Evolutionary conservation across 2,888 invertebrate genomes (phyloP).

Genomic region (Elgonia sp.): DNA sequence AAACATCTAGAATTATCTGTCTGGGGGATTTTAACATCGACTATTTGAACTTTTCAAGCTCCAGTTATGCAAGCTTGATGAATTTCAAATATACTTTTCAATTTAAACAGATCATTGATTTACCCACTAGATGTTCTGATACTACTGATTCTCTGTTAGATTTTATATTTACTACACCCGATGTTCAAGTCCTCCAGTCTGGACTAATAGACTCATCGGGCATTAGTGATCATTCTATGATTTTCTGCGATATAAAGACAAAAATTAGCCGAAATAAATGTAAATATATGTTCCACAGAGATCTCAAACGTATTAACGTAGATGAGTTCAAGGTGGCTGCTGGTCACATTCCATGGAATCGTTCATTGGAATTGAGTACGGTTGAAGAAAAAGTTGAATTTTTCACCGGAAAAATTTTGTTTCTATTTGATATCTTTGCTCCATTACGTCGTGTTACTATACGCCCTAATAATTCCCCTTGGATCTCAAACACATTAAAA

Average conservation of each 20-base stretch:
- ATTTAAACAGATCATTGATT: not conserved
- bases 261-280: not conserved
- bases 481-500: too few species aligned
- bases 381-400: too few species aligned
- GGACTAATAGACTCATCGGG: not conserved
- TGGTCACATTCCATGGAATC: too few species aligned
- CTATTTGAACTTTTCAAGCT: not conserved
- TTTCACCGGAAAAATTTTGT: too few species aligned
- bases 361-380: too few species aligned
- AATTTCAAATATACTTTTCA: not conserved
- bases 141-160: not conserved
- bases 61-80: not conserved
- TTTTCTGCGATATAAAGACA: not conserved
- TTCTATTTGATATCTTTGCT: too few species aligned
- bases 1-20: not conserved
- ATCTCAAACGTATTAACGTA: too few species aligned
- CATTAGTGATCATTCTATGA: not conserved
- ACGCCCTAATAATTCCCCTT: too few species aligned
- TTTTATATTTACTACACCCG: not conserved
- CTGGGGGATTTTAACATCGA: constrained; percentile 3
- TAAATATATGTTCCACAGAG: not conserved
- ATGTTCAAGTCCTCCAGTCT: not conserved
- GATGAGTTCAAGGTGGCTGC: too few species aligned
- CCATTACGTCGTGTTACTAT: too few species aligned
- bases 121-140: not conserved